phyloP scores from a whole-genome alignment of 2,113 vertebrate species.

The Cacatua alba region DNA sequence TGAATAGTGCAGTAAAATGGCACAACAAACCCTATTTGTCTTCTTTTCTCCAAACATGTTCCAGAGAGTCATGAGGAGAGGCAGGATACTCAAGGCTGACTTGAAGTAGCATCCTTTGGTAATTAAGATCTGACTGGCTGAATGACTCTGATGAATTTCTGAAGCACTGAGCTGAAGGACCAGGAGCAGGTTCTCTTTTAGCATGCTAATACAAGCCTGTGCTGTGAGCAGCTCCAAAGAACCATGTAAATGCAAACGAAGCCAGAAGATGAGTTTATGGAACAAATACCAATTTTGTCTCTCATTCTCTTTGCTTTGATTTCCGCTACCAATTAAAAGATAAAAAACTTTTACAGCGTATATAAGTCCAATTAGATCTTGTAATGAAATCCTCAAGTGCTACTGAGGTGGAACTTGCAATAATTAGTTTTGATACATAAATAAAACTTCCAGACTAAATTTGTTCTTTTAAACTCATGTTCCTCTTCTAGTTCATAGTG shows the following conservation, averaged over 20 bases:
- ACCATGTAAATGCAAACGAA: slow-evolving; percentile 32
- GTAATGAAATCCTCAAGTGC: slow-evolving; percentile 76
- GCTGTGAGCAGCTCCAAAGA: background rate
- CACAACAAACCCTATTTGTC: background rate
- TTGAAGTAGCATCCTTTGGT: background rate
- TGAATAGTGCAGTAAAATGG: background rate
- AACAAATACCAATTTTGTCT: slow-evolving; percentile 49
- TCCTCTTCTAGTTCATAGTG: slow-evolving; percentile 48
- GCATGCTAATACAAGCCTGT: background rate
- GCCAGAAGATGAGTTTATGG: slow-evolving; percentile 12
- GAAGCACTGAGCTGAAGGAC: slow-evolving; percentile 6
- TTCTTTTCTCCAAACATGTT: background rate
- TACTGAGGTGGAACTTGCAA: slow-evolving; percentile 69
- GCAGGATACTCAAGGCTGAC: background rate
- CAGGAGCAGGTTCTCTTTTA: background rate
- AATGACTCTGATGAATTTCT: background rate
- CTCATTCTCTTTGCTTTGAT: slow-evolving; percentile 62
- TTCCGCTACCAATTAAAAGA: slow-evolving; percentile 72
- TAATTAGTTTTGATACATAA: slow-evolving; percentile 79
- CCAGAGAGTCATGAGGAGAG: background rate
- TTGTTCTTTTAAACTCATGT: slow-evolving; percentile 61
- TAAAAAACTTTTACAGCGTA: slow-evolving; percentile 53
- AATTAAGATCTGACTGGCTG: slow-evolving; percentile 19
- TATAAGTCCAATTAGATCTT: slow-evolving; percentile 72
- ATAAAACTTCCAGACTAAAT: slow-evolving; percentile 73